These are phyloP conservation scores for Chelonus formosanus DNA, from an alignment of 2,888 invertebrate genomes.

Conservation along the genomic window DNA sequence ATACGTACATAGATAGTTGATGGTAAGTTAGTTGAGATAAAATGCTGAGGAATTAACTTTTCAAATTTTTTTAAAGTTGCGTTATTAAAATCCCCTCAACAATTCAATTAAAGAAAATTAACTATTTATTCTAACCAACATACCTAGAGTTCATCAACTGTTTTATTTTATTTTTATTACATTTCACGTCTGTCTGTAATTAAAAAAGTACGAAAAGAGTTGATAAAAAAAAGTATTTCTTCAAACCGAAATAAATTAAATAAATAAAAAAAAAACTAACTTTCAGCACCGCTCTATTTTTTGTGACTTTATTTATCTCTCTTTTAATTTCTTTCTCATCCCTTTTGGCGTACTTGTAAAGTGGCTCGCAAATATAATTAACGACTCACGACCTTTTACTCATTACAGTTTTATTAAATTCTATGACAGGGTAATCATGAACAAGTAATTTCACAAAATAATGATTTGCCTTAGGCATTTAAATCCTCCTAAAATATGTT, in stretches of 20 bases:
- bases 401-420: conserved; percentile 14
- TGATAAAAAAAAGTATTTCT: conserved; percentile 3
- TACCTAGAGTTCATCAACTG: neutral
- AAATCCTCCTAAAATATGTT: neutral
- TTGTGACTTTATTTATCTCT: conserved; percentile 17
- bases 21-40: neutral
- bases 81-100: too few species aligned
- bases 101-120: neutral
- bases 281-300: conserved; percentile 1
- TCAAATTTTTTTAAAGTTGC: too few species aligned
- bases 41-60: neutral
- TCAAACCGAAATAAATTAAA: neutral
- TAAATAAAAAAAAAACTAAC: neutral
- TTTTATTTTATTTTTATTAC: conserved; percentile 1
- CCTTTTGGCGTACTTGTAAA: conserved; percentile 8
- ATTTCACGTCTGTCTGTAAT: conserved; percentile 7
- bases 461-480: neutral
- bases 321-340: conserved; percentile 3
- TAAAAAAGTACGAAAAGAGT: conserved; percentile 7
- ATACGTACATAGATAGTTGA: neutral
- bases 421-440: conserved; percentile 8
- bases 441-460: conserved; percentile 5
- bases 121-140: neutral
- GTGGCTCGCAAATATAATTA: conserved; percentile 14
- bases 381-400: conserved; percentile 3